phyloP scores from a whole-genome alignment of 2,113 vertebrate species.

The Probosciger aterrimus region DNA sequence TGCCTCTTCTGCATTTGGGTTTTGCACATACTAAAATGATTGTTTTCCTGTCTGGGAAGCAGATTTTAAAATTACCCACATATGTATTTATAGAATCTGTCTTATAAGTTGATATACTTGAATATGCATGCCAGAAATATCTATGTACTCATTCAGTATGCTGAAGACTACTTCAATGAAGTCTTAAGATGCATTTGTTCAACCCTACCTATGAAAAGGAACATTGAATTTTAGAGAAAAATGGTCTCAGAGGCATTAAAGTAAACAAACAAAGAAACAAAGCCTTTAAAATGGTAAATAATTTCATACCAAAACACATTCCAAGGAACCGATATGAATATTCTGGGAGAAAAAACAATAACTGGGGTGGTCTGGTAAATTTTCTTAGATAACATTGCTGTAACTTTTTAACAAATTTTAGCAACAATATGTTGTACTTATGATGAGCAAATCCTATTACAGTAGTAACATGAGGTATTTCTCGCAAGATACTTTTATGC shows the following conservation, averaged over 20 bases:
- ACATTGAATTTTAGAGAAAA: background rate
- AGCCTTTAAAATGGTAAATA: background rate
- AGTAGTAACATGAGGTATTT: background rate
- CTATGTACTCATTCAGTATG: background rate
- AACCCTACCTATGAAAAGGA: background rate
- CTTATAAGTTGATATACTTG: background rate
- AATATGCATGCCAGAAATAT: constrained; percentile 21
- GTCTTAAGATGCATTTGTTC: background rate
- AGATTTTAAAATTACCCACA: constrained; percentile 17
- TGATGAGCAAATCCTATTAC: background rate
- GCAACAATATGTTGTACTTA: background rate
- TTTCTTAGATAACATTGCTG: background rate
- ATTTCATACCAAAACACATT: background rate
- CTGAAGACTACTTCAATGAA: background rate
- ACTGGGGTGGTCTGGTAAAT: background rate
- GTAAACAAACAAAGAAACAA: background rate
- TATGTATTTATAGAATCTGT: constrained; percentile 19
- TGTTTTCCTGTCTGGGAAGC: constrained; percentile 7
- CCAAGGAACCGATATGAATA: background rate
- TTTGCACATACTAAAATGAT: background rate
- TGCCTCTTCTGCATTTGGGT: background rate
- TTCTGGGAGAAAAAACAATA: background rate
- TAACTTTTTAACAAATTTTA: background rate
- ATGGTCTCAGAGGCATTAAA: background rate
- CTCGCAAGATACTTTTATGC: background rate